These are phyloP conservation scores for Asbolus verrucosus DNA, from an alignment of 1,140 invertebrate genomes.

Conservation along the genomic window DNA sequence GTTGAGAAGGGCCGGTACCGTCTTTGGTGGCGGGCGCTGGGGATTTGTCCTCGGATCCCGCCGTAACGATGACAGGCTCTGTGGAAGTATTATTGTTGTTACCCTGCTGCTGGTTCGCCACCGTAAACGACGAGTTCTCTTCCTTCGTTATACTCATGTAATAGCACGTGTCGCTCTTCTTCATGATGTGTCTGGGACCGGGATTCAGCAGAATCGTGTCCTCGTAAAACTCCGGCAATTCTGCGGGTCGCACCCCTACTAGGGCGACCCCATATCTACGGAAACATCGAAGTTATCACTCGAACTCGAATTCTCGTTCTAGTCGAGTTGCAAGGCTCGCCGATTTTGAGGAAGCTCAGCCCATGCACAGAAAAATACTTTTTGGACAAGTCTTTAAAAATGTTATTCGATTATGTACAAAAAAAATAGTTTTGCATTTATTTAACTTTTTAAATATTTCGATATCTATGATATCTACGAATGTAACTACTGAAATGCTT, in stretches of 20 bases:
- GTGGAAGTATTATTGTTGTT: constrained; percentile 59
- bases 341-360: no score
- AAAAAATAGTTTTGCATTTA: no score
- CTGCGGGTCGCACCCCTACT: constrained; percentile 92
- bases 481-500: no score
- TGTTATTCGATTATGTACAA: no score
- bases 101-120: constrained; percentile 74
- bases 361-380: no score
- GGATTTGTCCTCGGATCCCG: constrained; percentile 57
- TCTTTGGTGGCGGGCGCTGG: constrained; percentile 65
- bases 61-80: constrained; percentile 64
- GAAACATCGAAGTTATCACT: no score
- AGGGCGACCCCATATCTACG: constrained; percentile 93
- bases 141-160: constrained; percentile 99
- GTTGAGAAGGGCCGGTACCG: constrained; percentile 73
- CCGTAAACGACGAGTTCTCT: constrained; percentile 94
- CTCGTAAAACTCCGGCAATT: constrained; percentile 94
- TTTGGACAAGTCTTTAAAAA: no score
- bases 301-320: no score
- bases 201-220: constrained; percentile 96
- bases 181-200: constrained; percentile 97
- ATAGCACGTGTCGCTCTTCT: constrained; percentile 97
- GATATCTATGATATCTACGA: no score
- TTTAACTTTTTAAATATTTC: no score
- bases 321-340: no score